Evolutionary conservation across 2,888 invertebrate species (phyloP).

Genomic region (Morinoia aosen): DNA sequence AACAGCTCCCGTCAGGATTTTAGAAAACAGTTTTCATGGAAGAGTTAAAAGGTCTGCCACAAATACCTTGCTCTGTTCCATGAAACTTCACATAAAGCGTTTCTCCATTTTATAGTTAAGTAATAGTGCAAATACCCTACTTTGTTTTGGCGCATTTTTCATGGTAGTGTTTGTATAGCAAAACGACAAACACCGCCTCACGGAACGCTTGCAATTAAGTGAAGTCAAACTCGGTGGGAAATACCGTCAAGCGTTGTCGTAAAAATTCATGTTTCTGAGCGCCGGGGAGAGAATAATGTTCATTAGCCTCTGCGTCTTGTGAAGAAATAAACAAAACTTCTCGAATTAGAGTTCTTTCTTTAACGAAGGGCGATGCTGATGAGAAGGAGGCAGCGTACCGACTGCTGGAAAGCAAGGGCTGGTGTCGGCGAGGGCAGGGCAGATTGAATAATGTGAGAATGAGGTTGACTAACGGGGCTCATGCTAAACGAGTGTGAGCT

Average conservation of each 20-base stretch:
- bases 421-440: background rate
- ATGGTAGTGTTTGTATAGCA: background rate
- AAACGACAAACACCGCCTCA: background rate
- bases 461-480: background rate
- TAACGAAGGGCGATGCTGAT: constrained; percentile 46
- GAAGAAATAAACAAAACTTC: constrained; percentile 47
- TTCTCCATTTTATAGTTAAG: too few species aligned
- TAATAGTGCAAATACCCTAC: background rate
- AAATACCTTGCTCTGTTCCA: too few species aligned
- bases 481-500: background rate
- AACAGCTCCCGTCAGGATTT: too few species aligned
- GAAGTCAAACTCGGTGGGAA: background rate
- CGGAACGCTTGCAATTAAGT: background rate
- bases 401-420: background rate
- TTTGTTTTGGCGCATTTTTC: background rate
- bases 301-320: constrained; percentile 39
- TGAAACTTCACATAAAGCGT: too few species aligned
- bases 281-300: constrained; percentile 22
- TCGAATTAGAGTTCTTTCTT: constrained; percentile 46
- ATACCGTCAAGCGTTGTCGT: background rate
- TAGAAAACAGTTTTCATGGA: too few species aligned
- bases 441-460: background rate
- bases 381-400: background rate
- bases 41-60: too few species aligned
- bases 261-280: constrained; percentile 14